These are phyloP conservation scores for Tetheella fluctuosa DNA, from an alignment of 2,888 invertebrate genomes.

Conservation along the genomic window DNA sequence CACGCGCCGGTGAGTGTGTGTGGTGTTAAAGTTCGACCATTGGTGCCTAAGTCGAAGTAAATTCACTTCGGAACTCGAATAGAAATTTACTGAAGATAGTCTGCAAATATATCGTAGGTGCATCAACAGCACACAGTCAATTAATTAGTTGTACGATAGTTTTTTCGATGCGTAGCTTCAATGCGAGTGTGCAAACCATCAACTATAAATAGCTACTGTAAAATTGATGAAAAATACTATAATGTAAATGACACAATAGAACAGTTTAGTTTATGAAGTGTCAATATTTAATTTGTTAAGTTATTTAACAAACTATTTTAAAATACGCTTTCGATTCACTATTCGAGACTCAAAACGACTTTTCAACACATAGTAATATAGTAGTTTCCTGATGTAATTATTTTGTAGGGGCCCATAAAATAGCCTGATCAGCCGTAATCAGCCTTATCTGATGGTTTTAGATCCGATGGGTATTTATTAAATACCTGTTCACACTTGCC, in stretches of 20 bases:
- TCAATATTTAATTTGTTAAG: too few relatives aligned
- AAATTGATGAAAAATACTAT: too few relatives aligned
- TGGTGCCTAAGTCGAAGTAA: constrained; percentile 11
- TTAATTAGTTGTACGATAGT: too few relatives aligned
- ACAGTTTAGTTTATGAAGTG: too few relatives aligned
- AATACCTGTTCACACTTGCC: constrained; percentile 18
- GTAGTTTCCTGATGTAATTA: constrained; percentile 56
- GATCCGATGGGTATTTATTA: constrained; percentile 12
- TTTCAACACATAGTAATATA: constrained; percentile 25
- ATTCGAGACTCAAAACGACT: constrained; percentile 27
- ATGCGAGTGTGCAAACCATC: too few relatives aligned
- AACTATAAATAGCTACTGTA: too few relatives aligned
- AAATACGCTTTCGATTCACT: background rate
- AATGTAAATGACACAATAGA: too few relatives aligned
- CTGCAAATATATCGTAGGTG: too few relatives aligned
- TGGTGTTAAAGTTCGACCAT: constrained; percentile 29
- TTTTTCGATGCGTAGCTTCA: too few relatives aligned
- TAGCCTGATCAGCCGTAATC: constrained; percentile 54
- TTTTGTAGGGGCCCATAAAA: constrained; percentile 53
- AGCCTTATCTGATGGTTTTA: constrained; percentile 49
- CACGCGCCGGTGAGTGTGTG: constrained; percentile 56
- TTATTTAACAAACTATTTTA: background rate
- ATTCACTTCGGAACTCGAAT: background rate
- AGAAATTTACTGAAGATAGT: background rate
- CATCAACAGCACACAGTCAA: too few relatives aligned